A percentile compares a stretch with the other conserved stretches of the same genome.
Conservation (phyloP, 1,140 invertebrate genomes). For the Drosophila tani region DNA sequence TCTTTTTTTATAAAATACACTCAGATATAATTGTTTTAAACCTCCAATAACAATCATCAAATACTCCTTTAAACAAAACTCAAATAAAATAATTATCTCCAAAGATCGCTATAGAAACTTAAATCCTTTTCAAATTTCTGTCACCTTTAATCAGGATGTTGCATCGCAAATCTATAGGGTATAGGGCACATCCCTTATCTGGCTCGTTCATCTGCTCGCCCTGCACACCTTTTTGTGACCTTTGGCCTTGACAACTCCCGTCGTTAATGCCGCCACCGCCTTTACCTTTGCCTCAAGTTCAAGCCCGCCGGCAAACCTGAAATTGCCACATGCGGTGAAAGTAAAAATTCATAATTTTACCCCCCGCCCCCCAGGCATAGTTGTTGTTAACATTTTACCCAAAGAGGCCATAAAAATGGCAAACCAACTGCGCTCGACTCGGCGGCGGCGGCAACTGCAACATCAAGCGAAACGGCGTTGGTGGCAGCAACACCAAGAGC, state of each 20-base stretch:
- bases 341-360: conserved; percentile 84
- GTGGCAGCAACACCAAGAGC: conserved; percentile 31
- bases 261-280: conserved; percentile 20
- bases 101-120: not conserved
- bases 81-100: not conserved
- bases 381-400: conserved; percentile 59
- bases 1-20: not conserved
- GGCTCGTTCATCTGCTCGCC: conserved; percentile 48
- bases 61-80: not conserved
- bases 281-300: conserved; percentile 70
- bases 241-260: conserved; percentile 72
- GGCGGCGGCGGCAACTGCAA: conserved; percentile 21
- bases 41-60: not conserved
- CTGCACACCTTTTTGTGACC: conserved; percentile 67
- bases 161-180: not conserved
- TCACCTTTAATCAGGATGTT: conserved; percentile 6
- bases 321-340: conserved; percentile 82
- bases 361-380: conserved; percentile 15
- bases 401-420: conserved; percentile 76
- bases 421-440: conserved; percentile 60
- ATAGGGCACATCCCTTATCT: conserved; percentile 2
- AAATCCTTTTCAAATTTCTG: conserved; percentile 5
- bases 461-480: conserved; percentile 20
- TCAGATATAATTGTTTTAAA: not conserved
- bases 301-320: conserved; percentile 44